Base-by-base conservation (phyloP, 2,888 invertebrate species). In the Clostera curtula region DNA sequence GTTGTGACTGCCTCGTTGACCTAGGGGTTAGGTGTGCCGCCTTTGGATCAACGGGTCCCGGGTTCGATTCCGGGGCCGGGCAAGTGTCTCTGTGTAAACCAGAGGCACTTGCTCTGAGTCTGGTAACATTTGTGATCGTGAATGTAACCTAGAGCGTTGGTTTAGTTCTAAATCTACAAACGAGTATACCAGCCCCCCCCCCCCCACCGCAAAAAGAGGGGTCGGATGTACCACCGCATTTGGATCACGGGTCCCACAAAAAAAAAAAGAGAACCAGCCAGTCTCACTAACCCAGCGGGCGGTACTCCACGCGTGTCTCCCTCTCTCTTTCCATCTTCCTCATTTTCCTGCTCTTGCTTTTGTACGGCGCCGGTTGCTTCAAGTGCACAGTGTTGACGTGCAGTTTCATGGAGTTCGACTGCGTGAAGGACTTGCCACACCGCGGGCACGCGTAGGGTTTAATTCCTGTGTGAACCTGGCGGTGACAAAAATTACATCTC, bases 331-430 rank as follows among this genome's bases (percentile, higher is more conserved):
- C 45, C 9, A 42, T 49, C 10, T 33, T 42, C 13, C 15, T 7
- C n/a, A n/a, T n/a, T n/a, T n/a, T n/a, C 0, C 47, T 13, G 1
- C 34, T 17, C 28, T 44, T 56, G 11, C 61, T 65, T 41, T 61
- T 62, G 34, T 72, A 72, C 0, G 73, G 74, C 0, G 70, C 57
- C 0, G 74, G 74, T 54, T 62, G 43, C 32, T 69, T 70, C 3
- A 71, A 34, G 12, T 79, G 79, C 0, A 79, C 79, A 0, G 76
- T 74, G 2, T 59, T 56, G 1, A 75, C 64, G 24, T 79, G 76
- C 0, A 71, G 45, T 29, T 76, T 76, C 67, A 74, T 63, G 0
- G 70, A 71, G 36, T 73, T 71, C 2, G 72, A 74, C 16, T 75
- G 75, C 0, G 75, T 65, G 54, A 77, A 77, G 2, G 56, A 34